A percentile compares a stretch with the other conserved stretches of the same genome.
Conservation (phyloP, 2,888 invertebrate genomes). For the Acrocyrtus sp. region DNA sequence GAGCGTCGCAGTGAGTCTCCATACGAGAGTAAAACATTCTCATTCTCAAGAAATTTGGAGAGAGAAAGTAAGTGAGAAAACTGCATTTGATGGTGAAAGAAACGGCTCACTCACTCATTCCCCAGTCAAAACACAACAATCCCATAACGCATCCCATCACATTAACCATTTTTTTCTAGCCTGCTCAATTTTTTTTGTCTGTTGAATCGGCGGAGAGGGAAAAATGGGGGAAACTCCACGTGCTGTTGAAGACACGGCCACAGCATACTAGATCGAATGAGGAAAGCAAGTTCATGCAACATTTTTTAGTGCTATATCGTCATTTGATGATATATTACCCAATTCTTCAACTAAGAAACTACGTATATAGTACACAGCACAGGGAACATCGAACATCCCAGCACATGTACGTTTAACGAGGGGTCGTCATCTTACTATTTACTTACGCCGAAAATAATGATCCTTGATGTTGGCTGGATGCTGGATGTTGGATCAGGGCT, state of each 20-base stretch:
- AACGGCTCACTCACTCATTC: conserved; percentile 24
- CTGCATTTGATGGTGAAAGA: too few relatives aligned
- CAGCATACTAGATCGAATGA: background rate
- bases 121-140: conserved; percentile 25
- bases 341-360: conserved; percentile 6
- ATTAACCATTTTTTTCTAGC: conserved; percentile 10
- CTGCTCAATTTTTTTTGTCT: background rate
- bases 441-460: background rate
- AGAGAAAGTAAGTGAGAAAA: background rate
- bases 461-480: background rate
- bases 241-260: background rate
- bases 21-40: too few relatives aligned
- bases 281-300: too few relatives aligned
- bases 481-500: background rate
- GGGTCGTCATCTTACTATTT: background rate
- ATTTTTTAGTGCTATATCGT: too few relatives aligned
- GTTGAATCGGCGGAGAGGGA: background rate
- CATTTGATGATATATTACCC: conserved; percentile 22
- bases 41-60: too few relatives aligned
- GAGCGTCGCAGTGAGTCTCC: too few relatives aligned
- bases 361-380: too few relatives aligned
- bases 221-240: background rate
- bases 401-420: background rate
- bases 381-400: too few relatives aligned
- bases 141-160: conserved; percentile 18